Evolutionary conservation across 2,797 vertebrate genomes (phyloP).

Genomic region (Girardinus metallicus): DNA sequence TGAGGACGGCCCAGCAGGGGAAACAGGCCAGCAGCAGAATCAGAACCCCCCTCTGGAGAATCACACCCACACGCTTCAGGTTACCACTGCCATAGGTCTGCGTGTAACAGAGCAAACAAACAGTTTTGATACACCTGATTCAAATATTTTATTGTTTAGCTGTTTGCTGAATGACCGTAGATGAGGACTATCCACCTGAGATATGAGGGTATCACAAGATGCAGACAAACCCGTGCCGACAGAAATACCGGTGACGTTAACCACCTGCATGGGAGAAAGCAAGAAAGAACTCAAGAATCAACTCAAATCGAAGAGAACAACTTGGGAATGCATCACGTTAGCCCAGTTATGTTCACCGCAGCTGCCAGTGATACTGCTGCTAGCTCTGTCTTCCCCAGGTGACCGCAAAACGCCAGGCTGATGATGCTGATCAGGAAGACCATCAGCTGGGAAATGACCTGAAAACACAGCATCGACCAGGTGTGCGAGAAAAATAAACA

Average conservation of each 20-base stretch:
- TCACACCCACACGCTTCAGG: conserved; percentile 88
- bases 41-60: conserved; percentile 87
- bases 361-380: conserved; percentile 81
- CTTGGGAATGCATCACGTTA: neutral
- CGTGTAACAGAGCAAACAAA: conserved; percentile 7
- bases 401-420: conserved; percentile 91
- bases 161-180: conserved; percentile 19
- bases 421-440: conserved; percentile 83
- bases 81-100: conserved; percentile 91
- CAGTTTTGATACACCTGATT: conserved; percentile 69
- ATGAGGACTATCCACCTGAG: conserved; percentile 80
- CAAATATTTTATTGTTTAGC: conserved; percentile 23
- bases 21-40: conserved; percentile 90
- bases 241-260: conserved; percentile 87
- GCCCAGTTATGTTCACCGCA: conserved; percentile 73
- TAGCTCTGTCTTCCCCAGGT: conserved; percentile 87
- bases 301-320: neutral
- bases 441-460: conserved; percentile 88
- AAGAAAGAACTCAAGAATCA: neutral
- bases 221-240: conserved; percentile 86
- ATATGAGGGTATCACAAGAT: conserved; percentile 91
- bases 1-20: conserved; percentile 92
- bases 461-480: conserved; percentile 12
- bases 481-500: neutral
- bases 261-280: conserved; percentile 77